Conservation (phyloP, 2,113 vertebrate genomes). For the Glareola pratincola region DNA sequence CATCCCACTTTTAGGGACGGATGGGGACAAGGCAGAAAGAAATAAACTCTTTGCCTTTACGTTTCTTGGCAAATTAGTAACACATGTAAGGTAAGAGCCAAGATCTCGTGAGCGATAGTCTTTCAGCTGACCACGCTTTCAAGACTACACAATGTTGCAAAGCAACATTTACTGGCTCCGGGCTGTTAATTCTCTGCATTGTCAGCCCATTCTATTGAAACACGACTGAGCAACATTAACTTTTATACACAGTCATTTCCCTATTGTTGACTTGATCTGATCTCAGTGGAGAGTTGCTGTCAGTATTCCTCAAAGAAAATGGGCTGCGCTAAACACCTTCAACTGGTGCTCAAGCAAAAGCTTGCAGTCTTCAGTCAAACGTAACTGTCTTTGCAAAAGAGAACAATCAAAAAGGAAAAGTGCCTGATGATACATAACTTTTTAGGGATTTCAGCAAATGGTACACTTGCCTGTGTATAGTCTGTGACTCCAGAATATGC, state of each 20-base stretch:
- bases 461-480: neutral
- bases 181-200: slow-evolving; percentile 35
- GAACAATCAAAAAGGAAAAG: neutral
- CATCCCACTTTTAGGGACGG: neutral
- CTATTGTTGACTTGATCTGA: slow-evolving; percentile 32
- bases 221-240: neutral
- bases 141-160: neutral
- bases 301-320: slow-evolving; percentile 22
- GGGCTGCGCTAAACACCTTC: neutral
- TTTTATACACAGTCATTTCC: slow-evolving; percentile 27
- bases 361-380: neutral
- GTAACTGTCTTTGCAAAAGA: neutral
- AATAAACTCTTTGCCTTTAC: neutral
- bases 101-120: neutral
- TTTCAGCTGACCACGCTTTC: slow-evolving; percentile 34
- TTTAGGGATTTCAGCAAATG: neutral
- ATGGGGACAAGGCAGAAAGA: neutral
- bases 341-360: neutral
- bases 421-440: neutral
- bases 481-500: neutral
- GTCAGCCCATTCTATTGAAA: slow-evolving; percentile 39
- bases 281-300: slow-evolving; percentile 29
- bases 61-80: neutral
- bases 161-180: slow-evolving; percentile 33
- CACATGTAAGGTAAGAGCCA: neutral